phyloP scores from a whole-genome alignment of 1,140 invertebrate genomes.

The Lithobius niger region DNA sequence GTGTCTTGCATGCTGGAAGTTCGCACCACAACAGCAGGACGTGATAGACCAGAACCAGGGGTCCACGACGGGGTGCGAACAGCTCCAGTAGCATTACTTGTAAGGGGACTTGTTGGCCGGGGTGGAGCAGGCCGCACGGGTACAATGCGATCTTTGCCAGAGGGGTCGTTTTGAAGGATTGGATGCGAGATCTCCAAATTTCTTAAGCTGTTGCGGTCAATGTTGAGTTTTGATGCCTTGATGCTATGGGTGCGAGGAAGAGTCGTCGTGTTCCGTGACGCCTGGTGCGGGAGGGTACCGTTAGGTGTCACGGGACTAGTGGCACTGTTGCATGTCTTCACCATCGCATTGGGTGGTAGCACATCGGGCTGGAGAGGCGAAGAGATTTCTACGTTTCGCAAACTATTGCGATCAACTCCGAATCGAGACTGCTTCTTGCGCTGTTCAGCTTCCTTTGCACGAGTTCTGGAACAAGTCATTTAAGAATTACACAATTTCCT shows the following conservation, averaged over 20 bases:
- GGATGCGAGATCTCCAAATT: conserved; percentile 65
- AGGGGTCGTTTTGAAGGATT: conserved; percentile 52
- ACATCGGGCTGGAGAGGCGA: conserved; percentile 36
- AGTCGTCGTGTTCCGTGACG: conserved; percentile 34
- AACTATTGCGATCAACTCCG: conserved; percentile 11
- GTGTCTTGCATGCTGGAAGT: conserved; percentile 6
- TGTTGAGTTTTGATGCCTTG: conserved; percentile 37
- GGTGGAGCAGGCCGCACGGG: conserved; percentile 32
- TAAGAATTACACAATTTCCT: background rate
- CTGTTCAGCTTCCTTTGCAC: conserved; percentile 16
- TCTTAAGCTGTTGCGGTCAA: conserved; percentile 53
- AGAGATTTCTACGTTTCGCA: conserved; percentile 16
- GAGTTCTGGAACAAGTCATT: conserved; percentile 10
- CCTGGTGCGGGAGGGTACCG: conserved; percentile 24
- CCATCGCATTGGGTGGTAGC: conserved; percentile 9
- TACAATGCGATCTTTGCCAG: conserved; percentile 40
- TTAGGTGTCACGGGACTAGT: background rate
- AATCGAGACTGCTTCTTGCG: conserved; percentile 13
- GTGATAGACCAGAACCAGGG: background rate
- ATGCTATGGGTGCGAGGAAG: conserved; percentile 41
- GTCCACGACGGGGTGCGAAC: conserved; percentile 5
- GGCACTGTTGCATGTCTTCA: conserved; percentile 2
- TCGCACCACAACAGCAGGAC: background rate
- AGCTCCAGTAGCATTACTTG: background rate
- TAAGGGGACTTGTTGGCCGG: conserved; percentile 12